Evolutionary conservation across 2,113 vertebrate species (phyloP).

Genomic region (Strix uralensis): DNA sequence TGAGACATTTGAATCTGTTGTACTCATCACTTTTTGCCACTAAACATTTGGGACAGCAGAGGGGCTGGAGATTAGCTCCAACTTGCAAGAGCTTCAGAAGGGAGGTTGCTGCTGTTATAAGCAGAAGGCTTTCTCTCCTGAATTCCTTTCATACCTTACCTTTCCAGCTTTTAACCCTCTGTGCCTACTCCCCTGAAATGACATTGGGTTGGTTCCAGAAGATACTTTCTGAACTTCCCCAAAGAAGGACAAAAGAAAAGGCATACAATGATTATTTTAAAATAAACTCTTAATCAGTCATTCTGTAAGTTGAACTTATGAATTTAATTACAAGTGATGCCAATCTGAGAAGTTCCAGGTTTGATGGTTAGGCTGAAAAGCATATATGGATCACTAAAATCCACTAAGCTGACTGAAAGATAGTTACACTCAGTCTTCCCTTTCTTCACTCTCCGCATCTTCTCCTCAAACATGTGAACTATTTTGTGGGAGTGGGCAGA

Average conservation of each 20-base stretch:
- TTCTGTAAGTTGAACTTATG: background rate
- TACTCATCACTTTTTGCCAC: background rate
- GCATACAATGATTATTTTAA: background rate
- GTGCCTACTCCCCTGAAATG: background rate
- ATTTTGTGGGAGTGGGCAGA: background rate
- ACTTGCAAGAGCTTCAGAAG: background rate
- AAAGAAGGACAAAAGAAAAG: background rate
- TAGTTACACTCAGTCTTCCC: background rate
- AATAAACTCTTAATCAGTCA: background rate
- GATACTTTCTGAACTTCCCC: background rate
- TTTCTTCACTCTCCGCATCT: background rate
- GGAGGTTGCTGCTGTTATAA: background rate
- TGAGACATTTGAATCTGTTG: background rate
- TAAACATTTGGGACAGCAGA: background rate
- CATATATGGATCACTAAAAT: background rate
- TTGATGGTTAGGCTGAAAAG: background rate
- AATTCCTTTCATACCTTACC: background rate
- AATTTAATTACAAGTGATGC: background rate
- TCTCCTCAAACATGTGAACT: background rate
- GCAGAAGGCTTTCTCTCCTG: background rate
- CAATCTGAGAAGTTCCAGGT: background rate
- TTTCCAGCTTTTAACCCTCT: background rate
- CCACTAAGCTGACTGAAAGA: background rate
- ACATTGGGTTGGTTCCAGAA: background rate
- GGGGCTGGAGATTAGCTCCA: background rate